Percentiles rank a stretch among this genome's conserved stretches.
These are phyloP conservation scores for Meiosimyza platycephala DNA, from an alignment of 2,888 invertebrate species.

Conservation along the genomic window DNA sequence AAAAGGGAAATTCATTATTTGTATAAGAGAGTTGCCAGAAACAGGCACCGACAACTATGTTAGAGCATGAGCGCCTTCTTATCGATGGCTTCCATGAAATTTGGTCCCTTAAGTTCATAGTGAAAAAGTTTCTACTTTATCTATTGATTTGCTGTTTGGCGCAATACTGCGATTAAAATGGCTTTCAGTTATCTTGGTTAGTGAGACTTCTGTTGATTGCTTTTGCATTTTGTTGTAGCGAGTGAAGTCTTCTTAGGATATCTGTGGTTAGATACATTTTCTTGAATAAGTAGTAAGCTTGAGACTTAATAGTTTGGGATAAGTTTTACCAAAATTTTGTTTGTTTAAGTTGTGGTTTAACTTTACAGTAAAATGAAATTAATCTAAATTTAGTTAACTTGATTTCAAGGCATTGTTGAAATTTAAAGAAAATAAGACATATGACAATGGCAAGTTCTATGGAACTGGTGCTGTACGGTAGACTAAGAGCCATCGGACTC, in stretches of 20 bases:
- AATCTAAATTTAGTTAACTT: too few species aligned
- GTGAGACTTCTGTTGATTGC: slow-evolving; percentile 31
- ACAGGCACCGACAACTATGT: slow-evolving; percentile 26
- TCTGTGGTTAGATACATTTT: too few species aligned
- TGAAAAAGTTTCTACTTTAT: slow-evolving; percentile 1
- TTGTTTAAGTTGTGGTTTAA: too few species aligned
- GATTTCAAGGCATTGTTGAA: too few species aligned
- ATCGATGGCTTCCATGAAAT: neutral
- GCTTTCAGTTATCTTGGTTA: slow-evolving; percentile 27
- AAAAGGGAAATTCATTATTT: slow-evolving; percentile 46
- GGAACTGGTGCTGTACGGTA: too few species aligned
- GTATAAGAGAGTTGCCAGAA: slow-evolving; percentile 32
- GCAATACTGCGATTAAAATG: slow-evolving; percentile 12
- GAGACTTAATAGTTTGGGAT: too few species aligned
- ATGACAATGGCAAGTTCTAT: too few species aligned
- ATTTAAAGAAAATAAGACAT: neutral
- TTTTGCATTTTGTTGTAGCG: slow-evolving; percentile 11
- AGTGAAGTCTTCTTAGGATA: slow-evolving; percentile 26
- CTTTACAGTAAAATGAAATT: too few species aligned
- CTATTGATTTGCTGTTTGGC: slow-evolving; percentile 10
- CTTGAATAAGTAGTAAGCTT: too few species aligned
- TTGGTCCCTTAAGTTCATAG: too few species aligned
- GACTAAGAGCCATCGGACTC: too few species aligned
- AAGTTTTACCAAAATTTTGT: too few species aligned
- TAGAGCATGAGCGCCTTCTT: neutral